phyloP scores from a whole-genome alignment of 2,797 vertebrate genomes.

The Dicrostonyx torquatus region DNA sequence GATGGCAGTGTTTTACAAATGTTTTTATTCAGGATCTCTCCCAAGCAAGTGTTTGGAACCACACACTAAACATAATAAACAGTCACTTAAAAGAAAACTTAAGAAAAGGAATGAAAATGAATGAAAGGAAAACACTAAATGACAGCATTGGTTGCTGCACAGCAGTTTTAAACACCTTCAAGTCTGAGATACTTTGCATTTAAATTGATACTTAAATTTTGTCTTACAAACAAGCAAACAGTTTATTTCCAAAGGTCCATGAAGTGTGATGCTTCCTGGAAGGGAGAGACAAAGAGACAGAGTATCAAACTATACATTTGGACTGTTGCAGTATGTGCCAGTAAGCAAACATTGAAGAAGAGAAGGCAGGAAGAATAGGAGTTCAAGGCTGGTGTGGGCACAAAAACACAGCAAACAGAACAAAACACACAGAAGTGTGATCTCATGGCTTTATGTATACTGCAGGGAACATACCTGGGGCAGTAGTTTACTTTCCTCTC shows the following conservation, averaged over 20 bases:
- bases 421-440: background rate
- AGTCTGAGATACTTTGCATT: background rate
- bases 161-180: background rate
- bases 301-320: too few relatives aligned
- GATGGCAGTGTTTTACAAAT: background rate
- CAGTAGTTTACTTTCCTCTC: background rate
- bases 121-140: background rate
- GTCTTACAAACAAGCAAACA: background rate
- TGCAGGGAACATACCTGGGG: background rate
- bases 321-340: background rate
- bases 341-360: background rate
- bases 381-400: background rate
- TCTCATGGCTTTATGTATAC: too few relatives aligned
- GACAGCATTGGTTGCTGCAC: background rate
- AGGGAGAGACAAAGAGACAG: background rate
- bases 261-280: background rate
- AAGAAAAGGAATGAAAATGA: background rate
- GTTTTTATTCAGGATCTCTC: background rate
- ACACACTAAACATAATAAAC: background rate
- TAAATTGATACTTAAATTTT: background rate
- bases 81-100: background rate
- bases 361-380: background rate
- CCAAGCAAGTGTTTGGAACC: background rate
- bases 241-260: background rate
- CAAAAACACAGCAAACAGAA: background rate